Conservation (phyloP, 1,140 invertebrate species). For the Contarinia nasturtii region DNA sequence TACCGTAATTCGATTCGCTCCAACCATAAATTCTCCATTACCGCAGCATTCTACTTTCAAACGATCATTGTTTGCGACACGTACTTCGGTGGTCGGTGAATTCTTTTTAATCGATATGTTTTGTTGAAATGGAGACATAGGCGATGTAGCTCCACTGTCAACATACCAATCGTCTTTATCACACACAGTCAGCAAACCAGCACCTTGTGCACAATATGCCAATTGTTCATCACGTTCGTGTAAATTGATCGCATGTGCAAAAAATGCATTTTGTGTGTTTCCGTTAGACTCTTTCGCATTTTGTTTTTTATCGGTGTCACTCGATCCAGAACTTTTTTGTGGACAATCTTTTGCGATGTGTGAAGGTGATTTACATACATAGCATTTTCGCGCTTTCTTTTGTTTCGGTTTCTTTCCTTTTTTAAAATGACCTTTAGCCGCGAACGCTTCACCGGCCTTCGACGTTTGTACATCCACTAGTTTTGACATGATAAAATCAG, state of each 20-base stretch:
- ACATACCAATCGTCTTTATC: constrained; percentile 4
- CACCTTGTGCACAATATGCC: background rate
- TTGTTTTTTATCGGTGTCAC: constrained; percentile 4
- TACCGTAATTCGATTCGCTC: background rate
- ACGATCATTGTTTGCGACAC: background rate
- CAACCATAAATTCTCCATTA: background rate
- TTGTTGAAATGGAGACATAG: background rate
- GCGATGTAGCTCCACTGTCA: constrained; percentile 4
- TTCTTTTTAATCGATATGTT: background rate
- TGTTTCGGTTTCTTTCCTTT: constrained; percentile 2
- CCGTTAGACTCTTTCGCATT: background rate
- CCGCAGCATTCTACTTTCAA: background rate
- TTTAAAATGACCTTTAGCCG: background rate
- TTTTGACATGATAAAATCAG: constrained; percentile 21
- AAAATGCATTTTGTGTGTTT: too few relatives aligned
- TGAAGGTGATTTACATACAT: background rate
- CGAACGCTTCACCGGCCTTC: background rate
- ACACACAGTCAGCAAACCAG: background rate
- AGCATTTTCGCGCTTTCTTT: constrained; percentile 5
- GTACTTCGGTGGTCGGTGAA: background rate
- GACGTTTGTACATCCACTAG: constrained; percentile 15
- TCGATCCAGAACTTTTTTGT: constrained; percentile 3
- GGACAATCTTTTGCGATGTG: background rate
- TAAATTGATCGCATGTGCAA: too few relatives aligned
- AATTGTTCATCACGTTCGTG: background rate